Base-by-base conservation (phyloP, 2,888 invertebrate genomes). In the Clivina fossor region DNA sequence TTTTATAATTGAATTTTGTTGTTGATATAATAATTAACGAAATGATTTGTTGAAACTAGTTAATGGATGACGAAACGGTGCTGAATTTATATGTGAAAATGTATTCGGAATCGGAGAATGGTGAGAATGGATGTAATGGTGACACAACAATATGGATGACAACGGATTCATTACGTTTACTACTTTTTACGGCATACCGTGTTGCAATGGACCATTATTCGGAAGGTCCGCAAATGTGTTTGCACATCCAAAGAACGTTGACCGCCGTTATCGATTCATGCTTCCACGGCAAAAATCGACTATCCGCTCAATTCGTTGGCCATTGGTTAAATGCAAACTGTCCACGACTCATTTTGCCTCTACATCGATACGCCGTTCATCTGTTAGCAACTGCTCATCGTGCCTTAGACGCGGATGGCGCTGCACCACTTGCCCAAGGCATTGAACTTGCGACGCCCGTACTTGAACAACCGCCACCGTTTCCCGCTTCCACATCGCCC, bases 311-410 rank as follows among this genome's bases (percentile, higher is more conserved):
- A 57, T 92, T 83, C 69, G 85, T 91, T 56, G 82, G 84, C 47
- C 88, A 90, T 69, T 93, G 92, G 92, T 78, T 92, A 18, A 82
- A 83, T 65, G 82, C 85, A 60, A 85, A 93, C 74, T 85, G 88
- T 58, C 88, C 88, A 32, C 78, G 90, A 35, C 76, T 91, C 33
- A 79, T 92, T 33, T 77, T 86, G 54, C 85, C 90, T 2, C 78
- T 92, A 18, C 91, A 93, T 71, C 62, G 72, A 46, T 74, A 79
- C 63, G 75, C 80, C 13, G 76, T 82, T 5, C 82, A 82, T 63
- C 76, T 79, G 19, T 68, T 84, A 46, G 80, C 80, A 2, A 82
- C 81, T 3, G 80, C 81, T 1, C 80, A 81, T 65, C 69, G 80
- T 20, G 76, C 74, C 35, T 71, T 74, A 53, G 72, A 73, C 55